Percentiles rank a stretch among this genome's conserved stretches.
phyloP scores from a whole-genome alignment of 2,888 invertebrate species.

The Priapulus caudatus region DNA sequence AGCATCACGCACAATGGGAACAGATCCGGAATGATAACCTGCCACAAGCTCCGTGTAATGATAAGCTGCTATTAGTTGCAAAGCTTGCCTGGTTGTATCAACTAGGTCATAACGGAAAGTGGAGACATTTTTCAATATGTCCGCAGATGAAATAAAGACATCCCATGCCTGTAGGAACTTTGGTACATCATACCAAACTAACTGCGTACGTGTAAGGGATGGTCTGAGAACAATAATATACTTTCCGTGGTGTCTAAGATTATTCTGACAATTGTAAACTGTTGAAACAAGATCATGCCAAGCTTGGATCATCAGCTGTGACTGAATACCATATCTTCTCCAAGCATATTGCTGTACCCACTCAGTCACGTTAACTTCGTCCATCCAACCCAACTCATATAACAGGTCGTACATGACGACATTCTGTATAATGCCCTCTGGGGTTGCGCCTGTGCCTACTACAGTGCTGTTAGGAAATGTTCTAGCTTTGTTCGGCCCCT shows the following conservation, averaged over 20 bases:
- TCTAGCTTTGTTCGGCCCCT: background rate
- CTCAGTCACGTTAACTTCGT: slow-evolving; percentile 13
- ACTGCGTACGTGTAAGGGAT: slow-evolving; percentile 44
- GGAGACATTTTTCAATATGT: slow-evolving; percentile 25
- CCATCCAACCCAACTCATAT: slow-evolving; percentile 62
- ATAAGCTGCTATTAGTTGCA: slow-evolving; percentile 50
- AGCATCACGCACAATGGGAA: slow-evolving; percentile 19
- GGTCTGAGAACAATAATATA: slow-evolving; percentile 60
- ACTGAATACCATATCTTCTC: slow-evolving; percentile 55
- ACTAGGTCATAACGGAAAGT: slow-evolving; percentile 65
- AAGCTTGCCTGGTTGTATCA: slow-evolving; percentile 68
- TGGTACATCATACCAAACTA: slow-evolving; percentile 40
- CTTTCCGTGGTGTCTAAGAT: slow-evolving; percentile 50
- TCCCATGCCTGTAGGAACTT: slow-evolving; percentile 48
- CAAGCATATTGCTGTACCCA: slow-evolving; percentile 50
- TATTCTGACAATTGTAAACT: slow-evolving; percentile 52
- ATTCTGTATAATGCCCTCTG: slow-evolving; percentile 91
- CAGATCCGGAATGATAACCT: slow-evolving; percentile 39
- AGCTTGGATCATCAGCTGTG: slow-evolving; percentile 46
- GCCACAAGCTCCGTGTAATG: slow-evolving; percentile 48
- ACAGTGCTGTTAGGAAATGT: slow-evolving; percentile 52
- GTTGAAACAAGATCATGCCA: slow-evolving; percentile 47
- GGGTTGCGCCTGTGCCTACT: slow-evolving; percentile 79
- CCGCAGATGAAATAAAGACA: slow-evolving; percentile 23
- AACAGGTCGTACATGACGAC: slow-evolving; percentile 83